Base-by-base conservation (phyloP, 1,140 invertebrate species). In the Drosophila parvula region DNA sequence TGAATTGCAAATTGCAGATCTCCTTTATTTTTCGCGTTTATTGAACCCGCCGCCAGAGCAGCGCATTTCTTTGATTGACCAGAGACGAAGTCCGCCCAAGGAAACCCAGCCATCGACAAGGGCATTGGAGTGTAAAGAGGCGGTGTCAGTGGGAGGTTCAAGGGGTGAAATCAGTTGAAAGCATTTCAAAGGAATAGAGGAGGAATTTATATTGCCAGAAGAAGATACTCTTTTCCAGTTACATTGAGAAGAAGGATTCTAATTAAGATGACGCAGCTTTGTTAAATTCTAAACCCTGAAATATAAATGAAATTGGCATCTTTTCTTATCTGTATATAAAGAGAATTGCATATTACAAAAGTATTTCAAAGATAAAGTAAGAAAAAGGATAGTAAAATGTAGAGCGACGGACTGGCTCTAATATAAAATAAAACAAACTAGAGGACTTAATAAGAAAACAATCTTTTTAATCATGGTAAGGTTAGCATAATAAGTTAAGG, bases 1-100 rank as follows among this genome's bases (percentile, higher is more conserved):
- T 63, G 58, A 68, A 88, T 76, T 79, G 68, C 65, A 79, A 88
- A 82, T 79, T 65, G 74, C 74, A 70, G 57, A 78, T 70, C 32
- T 75, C 51, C 36, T 55, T 38, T 22, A 22, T 55, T 53, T 40
- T 67, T 38, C 32, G 44, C 63, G 74, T 77, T 67, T 77, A 68
- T 77, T 77, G 74, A 77, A 77, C 74, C 43, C 74, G 28, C 11
- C 22, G 50, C 34, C 22, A 16, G 30, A 36, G 7, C n/a, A 51
- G 34, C 30, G 34, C 30, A 43, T 28, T 68, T 32, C 36, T 14
- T 30, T 58, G 50, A 70, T 47, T 71, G 68, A 70, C 65, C 67
- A 70, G 32, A 32, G 48, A 47, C 28, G 41, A 58, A 27, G 65
- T 70, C 65, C 68, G 28, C 48, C 58, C 28, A 38, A 47, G 41